A percentile compares a stretch with the other conserved stretches of the same genome.
These are phyloP conservation scores for Pongo abelii DNA, from an alignment of 2,113 vertebrate genomes.

Conservation along the genomic window DNA sequence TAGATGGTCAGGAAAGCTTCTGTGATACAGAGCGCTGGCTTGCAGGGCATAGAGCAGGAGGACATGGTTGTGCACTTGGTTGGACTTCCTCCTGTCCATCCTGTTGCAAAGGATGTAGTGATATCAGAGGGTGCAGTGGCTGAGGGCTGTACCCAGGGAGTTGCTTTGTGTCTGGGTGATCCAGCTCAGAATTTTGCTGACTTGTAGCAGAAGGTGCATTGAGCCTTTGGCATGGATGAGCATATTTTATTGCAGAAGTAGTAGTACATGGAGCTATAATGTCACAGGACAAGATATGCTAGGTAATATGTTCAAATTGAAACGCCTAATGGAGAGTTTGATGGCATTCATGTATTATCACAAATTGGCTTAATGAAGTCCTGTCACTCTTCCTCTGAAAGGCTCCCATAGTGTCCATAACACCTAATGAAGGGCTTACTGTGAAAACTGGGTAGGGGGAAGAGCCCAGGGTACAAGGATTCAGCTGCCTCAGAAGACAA, in stretches of 20 bases:
- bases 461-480: not conserved
- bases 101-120: rapidly evolving
- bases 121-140: not conserved
- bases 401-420: not conserved
- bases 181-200: not conserved
- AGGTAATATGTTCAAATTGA: not conserved
- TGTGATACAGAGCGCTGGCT: not conserved
- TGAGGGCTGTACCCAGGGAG: not conserved
- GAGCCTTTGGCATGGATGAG: not conserved
- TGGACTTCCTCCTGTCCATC: rapidly evolving
- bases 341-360: not conserved
- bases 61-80: rapidly evolving
- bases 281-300: not conserved
- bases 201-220: no score
- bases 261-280: not conserved
- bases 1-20: not conserved
- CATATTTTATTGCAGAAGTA: not conserved
- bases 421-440: not conserved
- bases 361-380: not conserved
- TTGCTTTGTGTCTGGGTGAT: not conserved
- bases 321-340: not conserved
- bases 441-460: not conserved
- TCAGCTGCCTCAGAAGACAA: not conserved
- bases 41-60: not conserved
- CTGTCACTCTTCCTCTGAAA: not conserved